These are phyloP conservation scores for Rhagonycha fulva DNA, from an alignment of 2,888 invertebrate genomes.

Conservation along the genomic window DNA sequence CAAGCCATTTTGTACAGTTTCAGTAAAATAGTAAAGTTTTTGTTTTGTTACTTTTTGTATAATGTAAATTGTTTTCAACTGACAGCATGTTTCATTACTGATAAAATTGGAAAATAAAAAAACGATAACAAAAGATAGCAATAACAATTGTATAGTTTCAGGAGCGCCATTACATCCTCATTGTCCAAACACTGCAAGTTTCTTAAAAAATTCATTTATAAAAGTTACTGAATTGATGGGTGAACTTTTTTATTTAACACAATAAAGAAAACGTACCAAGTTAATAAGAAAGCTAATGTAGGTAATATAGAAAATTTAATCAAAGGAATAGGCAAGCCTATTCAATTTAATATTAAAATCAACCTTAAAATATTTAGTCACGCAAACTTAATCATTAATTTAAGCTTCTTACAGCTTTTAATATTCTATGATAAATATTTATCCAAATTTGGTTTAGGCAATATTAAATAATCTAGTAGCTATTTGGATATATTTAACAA, in stretches of 20 bases:
- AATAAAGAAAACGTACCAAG: neutral
- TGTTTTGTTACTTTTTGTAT: neutral
- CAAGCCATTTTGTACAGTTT: neutral
- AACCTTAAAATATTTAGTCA: neutral
- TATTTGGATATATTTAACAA: neutral
- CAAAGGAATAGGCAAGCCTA: neutral
- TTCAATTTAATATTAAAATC: neutral
- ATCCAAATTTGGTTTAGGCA: neutral
- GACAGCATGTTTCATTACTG: neutral
- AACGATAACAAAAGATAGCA: neutral
- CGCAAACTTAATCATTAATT: neutral
- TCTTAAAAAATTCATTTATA: neutral
- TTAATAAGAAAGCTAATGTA: neutral
- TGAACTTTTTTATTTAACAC: neutral
- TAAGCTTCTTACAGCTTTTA: neutral
- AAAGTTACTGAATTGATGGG: neutral
- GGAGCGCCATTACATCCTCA: neutral
- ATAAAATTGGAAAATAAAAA: neutral
- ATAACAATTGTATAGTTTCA: neutral
- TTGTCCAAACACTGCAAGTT: neutral
- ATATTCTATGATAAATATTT: neutral
- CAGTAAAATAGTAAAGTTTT: neutral
- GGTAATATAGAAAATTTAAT: neutral
- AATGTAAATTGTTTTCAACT: neutral
- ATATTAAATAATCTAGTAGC: neutral